phyloP scores from a whole-genome alignment of 1,140 invertebrate species.

The Apis florea region DNA sequence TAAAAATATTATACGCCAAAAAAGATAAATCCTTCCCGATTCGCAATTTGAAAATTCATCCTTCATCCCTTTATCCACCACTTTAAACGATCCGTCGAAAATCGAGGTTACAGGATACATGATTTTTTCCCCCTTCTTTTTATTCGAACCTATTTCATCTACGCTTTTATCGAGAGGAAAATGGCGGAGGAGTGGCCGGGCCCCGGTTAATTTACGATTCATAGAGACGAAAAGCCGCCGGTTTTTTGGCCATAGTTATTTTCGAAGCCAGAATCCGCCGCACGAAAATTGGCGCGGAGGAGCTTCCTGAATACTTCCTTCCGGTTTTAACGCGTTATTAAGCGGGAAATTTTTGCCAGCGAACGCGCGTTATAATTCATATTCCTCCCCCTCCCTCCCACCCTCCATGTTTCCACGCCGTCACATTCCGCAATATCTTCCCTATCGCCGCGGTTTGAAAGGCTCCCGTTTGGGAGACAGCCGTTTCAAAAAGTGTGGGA shows the following conservation, averaged over 20 bases:
- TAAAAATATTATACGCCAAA: too few species aligned
- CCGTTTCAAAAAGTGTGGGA: too few species aligned
- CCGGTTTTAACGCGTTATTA: constrained; percentile 45
- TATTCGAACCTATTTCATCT: not conserved
- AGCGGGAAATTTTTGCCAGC: not conserved
- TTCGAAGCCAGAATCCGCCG: not conserved
- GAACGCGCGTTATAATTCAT: constrained; percentile 19
- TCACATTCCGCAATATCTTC: not conserved
- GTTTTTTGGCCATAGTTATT: constrained; percentile 28
- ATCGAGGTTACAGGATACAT: too few species aligned
- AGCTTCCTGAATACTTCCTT: constrained; percentile 25
- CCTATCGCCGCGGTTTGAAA: not conserved
- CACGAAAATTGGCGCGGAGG: constrained; percentile 14
- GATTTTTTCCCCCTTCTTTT: not conserved
- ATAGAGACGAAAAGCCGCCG: not conserved
- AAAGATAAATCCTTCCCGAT: too few species aligned
- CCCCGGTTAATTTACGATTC: constrained; percentile 14
- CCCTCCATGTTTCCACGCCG: not conserved
- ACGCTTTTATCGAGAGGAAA: not conserved
- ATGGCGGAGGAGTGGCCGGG: not conserved
- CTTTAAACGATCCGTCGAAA: too few species aligned
- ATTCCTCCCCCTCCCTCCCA: too few species aligned
- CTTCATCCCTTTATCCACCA: too few species aligned
- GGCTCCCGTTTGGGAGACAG: not conserved
- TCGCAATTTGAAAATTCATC: too few species aligned